Conservation (phyloP, 2,888 invertebrate genomes). For the Acanthosepion pharaonis region DNA sequence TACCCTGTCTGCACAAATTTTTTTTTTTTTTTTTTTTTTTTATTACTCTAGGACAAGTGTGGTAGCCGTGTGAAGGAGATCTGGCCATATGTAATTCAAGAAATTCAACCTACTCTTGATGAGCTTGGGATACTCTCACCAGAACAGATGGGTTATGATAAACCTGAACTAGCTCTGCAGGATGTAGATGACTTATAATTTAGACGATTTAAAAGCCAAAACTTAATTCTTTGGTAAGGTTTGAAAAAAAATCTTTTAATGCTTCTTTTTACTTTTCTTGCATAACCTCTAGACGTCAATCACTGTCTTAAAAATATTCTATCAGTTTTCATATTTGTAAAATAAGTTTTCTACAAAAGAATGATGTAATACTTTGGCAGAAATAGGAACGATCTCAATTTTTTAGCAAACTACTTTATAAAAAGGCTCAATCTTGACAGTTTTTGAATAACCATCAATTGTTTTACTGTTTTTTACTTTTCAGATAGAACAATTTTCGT, state of each 20-base stretch:
- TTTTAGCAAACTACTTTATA: background rate
- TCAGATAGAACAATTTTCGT: background rate
- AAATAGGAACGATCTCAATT: background rate
- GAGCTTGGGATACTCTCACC: slow-evolving; percentile 95
- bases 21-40: background rate
- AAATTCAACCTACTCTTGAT: slow-evolving; percentile 91
- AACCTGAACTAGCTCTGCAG: slow-evolving; percentile 90
- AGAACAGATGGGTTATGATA: slow-evolving; percentile 96
- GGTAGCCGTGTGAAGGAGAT: slow-evolving; percentile 81
- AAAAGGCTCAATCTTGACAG: too few species aligned
- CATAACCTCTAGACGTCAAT: background rate
- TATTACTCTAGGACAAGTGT: slow-evolving; percentile 83
- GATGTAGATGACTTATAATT: slow-evolving; percentile 69
- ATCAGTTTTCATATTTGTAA: background rate
- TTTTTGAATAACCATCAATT: too few species aligned
- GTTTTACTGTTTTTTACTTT: background rate
- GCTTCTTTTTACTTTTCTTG: background rate
- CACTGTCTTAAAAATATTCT: background rate
- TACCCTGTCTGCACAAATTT: background rate
- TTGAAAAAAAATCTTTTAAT: background rate
- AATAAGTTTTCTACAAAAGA: background rate
- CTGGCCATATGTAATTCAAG: slow-evolving; percentile 78
- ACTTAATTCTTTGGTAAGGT: too few species aligned
- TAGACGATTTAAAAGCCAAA: background rate
- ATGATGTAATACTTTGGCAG: background rate